Evolutionary conservation across 2,888 invertebrate genomes (phyloP).

Genomic region (Crossocerus cetratus): DNA sequence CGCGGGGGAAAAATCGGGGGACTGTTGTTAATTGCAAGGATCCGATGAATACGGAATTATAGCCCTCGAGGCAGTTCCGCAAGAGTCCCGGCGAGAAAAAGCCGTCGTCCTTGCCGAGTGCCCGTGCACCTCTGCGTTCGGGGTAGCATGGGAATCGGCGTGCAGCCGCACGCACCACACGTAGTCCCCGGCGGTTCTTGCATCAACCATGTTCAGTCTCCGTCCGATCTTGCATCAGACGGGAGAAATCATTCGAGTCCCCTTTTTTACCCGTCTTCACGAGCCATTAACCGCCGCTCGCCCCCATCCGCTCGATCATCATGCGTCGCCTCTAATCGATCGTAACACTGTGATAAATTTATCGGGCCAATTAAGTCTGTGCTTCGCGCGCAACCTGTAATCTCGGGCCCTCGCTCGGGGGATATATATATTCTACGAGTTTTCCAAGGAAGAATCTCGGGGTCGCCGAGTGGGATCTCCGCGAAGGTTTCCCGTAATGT

Average conservation of each 20-base stretch:
- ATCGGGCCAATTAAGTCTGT: not conserved
- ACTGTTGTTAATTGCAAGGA: conserved; percentile 33
- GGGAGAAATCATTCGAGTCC: conserved; percentile 15
- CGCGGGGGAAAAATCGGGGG: not conserved
- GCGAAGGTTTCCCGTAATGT: not conserved
- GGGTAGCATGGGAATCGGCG: conserved; percentile 8
- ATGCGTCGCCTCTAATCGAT: not conserved
- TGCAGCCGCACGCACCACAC: conserved; percentile 17
- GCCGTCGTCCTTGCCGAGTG: conserved; percentile 40
- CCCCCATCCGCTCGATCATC: not conserved
- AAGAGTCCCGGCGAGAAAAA: conserved; percentile 27
- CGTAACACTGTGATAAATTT: not conserved
- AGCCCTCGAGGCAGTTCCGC: conserved; percentile 14
- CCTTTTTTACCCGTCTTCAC: conserved; percentile 16
- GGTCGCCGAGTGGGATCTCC: no score
- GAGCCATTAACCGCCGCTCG: not conserved
- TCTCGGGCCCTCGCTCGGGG: no score
- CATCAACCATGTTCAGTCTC: conserved; percentile 41
- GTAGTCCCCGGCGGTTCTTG: conserved; percentile 44
- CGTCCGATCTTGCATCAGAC: conserved; percentile 1
- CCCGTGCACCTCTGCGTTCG: conserved; percentile 16
- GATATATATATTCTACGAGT: no score
- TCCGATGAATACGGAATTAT: conserved; percentile 39
- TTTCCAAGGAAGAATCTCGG: no score
- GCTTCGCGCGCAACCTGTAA: no score